Base-by-base conservation (phyloP, 1,140 invertebrate species). In the Drosophila athabasca region DNA sequence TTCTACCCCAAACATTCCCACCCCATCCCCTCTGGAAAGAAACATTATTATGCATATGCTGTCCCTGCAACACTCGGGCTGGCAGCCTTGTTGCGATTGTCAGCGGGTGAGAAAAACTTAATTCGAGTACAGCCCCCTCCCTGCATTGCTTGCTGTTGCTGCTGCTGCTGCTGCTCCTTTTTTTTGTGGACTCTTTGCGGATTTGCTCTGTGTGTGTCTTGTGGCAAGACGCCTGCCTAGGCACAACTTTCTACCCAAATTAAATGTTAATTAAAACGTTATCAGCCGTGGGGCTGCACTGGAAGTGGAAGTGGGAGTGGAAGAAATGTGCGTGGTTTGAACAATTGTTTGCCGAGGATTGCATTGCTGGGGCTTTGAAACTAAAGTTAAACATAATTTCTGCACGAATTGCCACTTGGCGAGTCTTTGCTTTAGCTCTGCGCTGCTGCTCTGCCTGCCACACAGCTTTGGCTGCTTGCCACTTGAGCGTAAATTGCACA, bases 331-430 rank as follows among this genome's bases (percentile, higher is more conserved):
- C 26, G 15, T 50, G 49, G 50, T 62, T 17, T 46, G 44, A 81
- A 48, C 78, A 67, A 71, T 62, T 68, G 73, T 66, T 60, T 39
- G 53, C 58, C 41, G 48, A 51, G 78, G 53, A 31, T 64, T 49
- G 51, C 62, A 76, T 60, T 74, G 48, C 45, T 58, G 50, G 71
- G 54, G 75, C 82, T 85, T 85, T 85, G 82, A 82, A 87, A 85
- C 68, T 80, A 85, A 85, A 85, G 78, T 85, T 87, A 87, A 85
- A 87, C 79, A 87, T 82, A 87, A 87, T 87, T 87, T 87, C 83
- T 88, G 82, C 83, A 75, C 74, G 70, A 87, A 87, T 84, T 80
- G 80, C 80, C 80, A 80, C 80, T 84, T 84, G 81, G 74, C 58
- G 62, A 81, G 66, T 72, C 43, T 71, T 71, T 54, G 46, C 61